Evolutionary conservation across 2,888 invertebrate species (phyloP).

Genomic region (Arrhopalites spinosus): DNA sequence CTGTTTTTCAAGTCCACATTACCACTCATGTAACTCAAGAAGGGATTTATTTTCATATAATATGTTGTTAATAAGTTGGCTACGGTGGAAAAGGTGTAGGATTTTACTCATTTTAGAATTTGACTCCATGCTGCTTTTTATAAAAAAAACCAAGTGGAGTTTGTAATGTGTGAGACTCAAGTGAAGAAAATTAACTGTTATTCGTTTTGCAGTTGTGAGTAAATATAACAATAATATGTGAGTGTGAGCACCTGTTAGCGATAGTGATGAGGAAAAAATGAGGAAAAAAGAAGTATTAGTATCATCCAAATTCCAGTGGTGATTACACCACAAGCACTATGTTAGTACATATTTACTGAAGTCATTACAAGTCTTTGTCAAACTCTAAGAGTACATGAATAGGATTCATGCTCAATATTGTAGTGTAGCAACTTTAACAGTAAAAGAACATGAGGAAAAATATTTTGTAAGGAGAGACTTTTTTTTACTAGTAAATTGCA

Average conservation of each 20-base stretch:
- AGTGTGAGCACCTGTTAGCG: background rate
- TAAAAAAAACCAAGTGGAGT: background rate
- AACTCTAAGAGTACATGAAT: too few species aligned
- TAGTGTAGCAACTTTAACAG: too few species aligned
- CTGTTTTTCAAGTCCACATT: too few species aligned
- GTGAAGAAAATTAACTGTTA: conserved; percentile 24
- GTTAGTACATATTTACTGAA: background rate
- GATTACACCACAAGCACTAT: background rate
- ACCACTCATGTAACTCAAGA: too few species aligned
- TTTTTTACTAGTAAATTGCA: too few species aligned
- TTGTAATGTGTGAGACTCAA: background rate
- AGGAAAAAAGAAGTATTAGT: conserved; percentile 12
- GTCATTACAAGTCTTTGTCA: background rate
- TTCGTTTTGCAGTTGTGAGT: conserved; percentile 16
- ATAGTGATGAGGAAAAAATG: conserved; percentile 10
- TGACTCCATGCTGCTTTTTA: conserved; percentile 5
- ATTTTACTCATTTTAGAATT: background rate
- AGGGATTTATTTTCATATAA: too few species aligned
- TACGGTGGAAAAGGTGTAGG: background rate
- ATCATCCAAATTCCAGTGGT: conserved; percentile 19
- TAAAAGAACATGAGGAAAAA: too few species aligned
- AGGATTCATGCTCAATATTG: too few species aligned
- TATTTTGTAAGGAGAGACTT: too few species aligned
- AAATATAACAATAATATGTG: conserved; percentile 20
- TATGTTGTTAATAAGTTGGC: too few species aligned